A percentile compares a stretch with the other conserved stretches of the same genome.
Conservation (phyloP, 2,888 invertebrate species). For the Acanthosepion lycidas region DNA sequence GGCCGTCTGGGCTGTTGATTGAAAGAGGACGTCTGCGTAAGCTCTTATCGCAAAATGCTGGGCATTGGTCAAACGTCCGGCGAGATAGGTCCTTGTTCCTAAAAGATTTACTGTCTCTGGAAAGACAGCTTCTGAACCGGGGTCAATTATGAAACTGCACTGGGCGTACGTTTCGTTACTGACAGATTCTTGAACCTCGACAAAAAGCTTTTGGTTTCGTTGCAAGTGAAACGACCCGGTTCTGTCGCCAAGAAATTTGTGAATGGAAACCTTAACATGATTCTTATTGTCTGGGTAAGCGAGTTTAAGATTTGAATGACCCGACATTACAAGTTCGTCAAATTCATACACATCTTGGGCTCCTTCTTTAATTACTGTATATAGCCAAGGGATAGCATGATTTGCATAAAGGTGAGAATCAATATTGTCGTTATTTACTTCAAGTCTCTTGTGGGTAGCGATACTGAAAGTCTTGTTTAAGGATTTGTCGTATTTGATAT, state of each 20-base stretch:
- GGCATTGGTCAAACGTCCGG: constrained; percentile 62
- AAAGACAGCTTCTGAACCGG: constrained; percentile 59
- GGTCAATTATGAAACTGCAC: constrained; percentile 63
- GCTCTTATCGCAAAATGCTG: constrained; percentile 58
- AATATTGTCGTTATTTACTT: constrained; percentile 62
- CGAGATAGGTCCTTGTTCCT: constrained; percentile 62
- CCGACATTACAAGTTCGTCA: constrained; percentile 61
- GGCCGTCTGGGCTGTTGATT: constrained; percentile 62
- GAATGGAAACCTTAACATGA: constrained; percentile 56
- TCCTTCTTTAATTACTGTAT: constrained; percentile 60
- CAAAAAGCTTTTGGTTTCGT: constrained; percentile 60
- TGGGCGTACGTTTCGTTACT: constrained; percentile 63
- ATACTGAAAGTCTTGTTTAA: constrained; percentile 52
- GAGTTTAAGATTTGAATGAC: constrained; percentile 62
- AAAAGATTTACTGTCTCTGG: constrained; percentile 60
- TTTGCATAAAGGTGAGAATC: constrained; percentile 59
- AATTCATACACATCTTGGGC: constrained; percentile 59
- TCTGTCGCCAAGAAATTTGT: constrained; percentile 62
- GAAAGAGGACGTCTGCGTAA: constrained; percentile 60
- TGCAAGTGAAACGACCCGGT: constrained; percentile 62
- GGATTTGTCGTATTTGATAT: constrained; percentile 60
- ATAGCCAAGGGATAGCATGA: constrained; percentile 65
- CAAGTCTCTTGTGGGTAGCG: constrained; percentile 58
- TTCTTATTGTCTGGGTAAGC: constrained; percentile 56
- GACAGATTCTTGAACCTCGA: constrained; percentile 63